Conservation (phyloP, 2,113 vertebrate genomes). For the Paratilapia polleni region DNA sequence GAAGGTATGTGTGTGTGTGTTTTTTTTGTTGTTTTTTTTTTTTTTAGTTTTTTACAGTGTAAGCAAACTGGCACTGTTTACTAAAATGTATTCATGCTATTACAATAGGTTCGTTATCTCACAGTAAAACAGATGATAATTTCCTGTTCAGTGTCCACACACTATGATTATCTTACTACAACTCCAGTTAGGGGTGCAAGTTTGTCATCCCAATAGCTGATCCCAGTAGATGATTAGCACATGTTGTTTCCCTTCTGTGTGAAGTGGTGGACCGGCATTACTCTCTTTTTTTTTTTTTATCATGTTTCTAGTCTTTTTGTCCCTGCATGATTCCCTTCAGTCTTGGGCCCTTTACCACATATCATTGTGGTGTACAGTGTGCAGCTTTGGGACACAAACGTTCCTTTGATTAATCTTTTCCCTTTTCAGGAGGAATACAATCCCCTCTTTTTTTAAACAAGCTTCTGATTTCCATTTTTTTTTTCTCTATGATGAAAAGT, state of each 20-base stretch:
- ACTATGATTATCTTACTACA: conserved; percentile 18
- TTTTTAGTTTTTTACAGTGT: neutral
- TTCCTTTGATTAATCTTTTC: conserved; percentile 10
- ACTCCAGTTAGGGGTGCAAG: conserved; percentile 12
- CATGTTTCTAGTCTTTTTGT: conserved; percentile 43
- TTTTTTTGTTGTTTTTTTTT: too few species aligned
- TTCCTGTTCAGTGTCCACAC: conserved; percentile 29
- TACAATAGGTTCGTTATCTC: neutral
- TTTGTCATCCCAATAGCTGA: conserved; percentile 43
- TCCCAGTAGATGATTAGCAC: conserved; percentile 29
- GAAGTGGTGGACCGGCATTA: conserved; percentile 47
- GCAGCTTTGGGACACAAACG: conserved; percentile 20
- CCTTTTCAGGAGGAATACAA: conserved; percentile 32
- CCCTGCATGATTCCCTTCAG: conserved; percentile 53
- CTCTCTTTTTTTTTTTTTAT: conserved; percentile 19
- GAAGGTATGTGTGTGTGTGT: conserved; percentile 24
- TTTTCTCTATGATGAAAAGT: neutral
- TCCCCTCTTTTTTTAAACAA: conserved; percentile 2
- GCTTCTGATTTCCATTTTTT: conserved; percentile 24
- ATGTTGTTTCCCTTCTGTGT: conserved; percentile 42
- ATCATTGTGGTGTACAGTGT: conserved; percentile 40
- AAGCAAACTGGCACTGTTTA: neutral
- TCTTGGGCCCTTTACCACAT: conserved; percentile 43
- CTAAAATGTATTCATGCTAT: neutral
- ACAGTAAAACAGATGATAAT: conserved; percentile 22